A percentile compares a stretch with the other conserved stretches of the same genome.
phyloP scores from a whole-genome alignment of 1,140 invertebrate species.

The Drosophila pachea region DNA sequence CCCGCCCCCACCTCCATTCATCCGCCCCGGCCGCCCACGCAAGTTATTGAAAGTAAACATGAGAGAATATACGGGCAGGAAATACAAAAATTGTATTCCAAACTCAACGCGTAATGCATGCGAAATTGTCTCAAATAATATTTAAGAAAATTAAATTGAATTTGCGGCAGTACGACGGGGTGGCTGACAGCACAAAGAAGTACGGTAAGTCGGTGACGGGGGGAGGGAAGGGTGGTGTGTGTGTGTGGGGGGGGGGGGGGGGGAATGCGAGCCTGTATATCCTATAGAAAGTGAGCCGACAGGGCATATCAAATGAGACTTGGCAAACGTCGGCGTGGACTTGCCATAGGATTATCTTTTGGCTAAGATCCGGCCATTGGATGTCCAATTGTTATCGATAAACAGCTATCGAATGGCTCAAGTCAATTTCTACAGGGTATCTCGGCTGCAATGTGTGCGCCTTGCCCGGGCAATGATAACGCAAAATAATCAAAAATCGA shows the following conservation, averaged over 20 bases:
- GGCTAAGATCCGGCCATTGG: no score
- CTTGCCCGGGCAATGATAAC: slow-evolving; percentile 61
- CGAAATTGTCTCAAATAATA: slow-evolving; percentile 75
- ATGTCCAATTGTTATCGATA: no score
- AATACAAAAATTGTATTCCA: slow-evolving; percentile 58
- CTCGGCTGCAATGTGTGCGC: slow-evolving; percentile 10
- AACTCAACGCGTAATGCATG: slow-evolving; percentile 60
- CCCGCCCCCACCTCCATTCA: not conserved
- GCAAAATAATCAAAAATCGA: slow-evolving; percentile 75
- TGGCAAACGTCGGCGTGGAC: no score
- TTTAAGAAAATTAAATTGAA: slow-evolving; percentile 78
- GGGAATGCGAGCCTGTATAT: not conserved
- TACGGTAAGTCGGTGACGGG: not conserved
- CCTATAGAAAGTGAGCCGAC: not conserved
- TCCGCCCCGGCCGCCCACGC: not conserved
- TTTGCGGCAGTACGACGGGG: slow-evolving; percentile 45
- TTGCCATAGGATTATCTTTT: no score
- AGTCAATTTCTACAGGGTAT: slow-evolving; percentile 14
- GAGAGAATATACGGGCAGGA: slow-evolving; percentile 58
- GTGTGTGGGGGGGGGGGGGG: no score
- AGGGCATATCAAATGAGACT: no score
- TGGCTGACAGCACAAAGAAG: not conserved
- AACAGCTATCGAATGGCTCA: no score
- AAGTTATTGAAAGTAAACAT: slow-evolving; percentile 77
- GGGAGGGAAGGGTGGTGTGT: no score